phyloP scores from a whole-genome alignment of 2,797 vertebrate species.

The Anguilla pacifica region DNA sequence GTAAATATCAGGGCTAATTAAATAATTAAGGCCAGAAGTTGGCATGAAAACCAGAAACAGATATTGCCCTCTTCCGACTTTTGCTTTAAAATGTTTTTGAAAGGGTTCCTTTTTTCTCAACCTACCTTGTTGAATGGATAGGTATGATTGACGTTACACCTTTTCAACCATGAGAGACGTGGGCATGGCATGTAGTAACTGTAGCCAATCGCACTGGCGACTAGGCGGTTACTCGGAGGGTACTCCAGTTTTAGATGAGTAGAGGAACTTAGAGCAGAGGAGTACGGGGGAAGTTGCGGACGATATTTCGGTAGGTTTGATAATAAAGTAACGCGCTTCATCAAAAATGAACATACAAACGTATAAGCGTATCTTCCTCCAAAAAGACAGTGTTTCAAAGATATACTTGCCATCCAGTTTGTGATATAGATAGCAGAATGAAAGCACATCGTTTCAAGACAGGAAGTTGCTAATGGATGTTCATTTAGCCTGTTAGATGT shows the following conservation, averaged over 20 bases:
- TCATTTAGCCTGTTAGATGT: neutral
- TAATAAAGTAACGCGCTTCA: neutral
- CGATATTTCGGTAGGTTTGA: constrained; percentile 51
- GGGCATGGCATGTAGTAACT: constrained; percentile 48
- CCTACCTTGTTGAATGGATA: constrained; percentile 74
- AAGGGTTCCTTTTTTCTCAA: constrained; percentile 49
- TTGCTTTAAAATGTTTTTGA: constrained; percentile 19
- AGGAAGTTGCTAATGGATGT: constrained; percentile 70
- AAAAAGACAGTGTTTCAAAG: neutral
- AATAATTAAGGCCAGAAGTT: too few relatives aligned
- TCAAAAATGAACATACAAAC: neutral
- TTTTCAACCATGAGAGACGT: constrained; percentile 56
- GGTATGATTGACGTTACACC: constrained; percentile 68
- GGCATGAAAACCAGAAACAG: too few relatives aligned
- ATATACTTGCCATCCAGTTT: constrained; percentile 31
- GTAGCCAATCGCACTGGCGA: constrained; percentile 45
- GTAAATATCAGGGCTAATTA: too few relatives aligned
- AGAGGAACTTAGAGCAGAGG: neutral
- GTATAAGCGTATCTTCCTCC: neutral
- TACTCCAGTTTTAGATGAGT: neutral
- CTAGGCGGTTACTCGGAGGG: constrained; percentile 53
- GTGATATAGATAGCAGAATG: constrained; percentile 75
- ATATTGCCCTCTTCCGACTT: neutral
- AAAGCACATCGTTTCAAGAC: constrained; percentile 70
- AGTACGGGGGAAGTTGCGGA: constrained; percentile 61